Base-by-base conservation (phyloP, 2,888 invertebrate species). In the Ochropacha duplaris region DNA sequence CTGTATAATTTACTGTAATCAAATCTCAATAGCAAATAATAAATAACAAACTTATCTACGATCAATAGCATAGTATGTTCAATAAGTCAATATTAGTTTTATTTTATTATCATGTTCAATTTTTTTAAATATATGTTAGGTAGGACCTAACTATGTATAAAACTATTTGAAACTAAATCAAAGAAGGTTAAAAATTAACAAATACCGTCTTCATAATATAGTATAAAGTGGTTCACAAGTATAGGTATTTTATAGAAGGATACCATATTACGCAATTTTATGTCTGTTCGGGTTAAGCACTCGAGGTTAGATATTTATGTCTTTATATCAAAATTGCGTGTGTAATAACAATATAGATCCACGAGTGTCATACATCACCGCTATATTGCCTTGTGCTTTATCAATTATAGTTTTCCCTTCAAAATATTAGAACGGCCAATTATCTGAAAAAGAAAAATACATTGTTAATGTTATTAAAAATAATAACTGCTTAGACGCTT, bases 281-380 rank as follows among this genome's bases (percentile, higher is more conserved):
- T 77, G 77, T 77, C 72, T 71, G 71, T 69, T 68, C 68, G 64
- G 19, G 51, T 51, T 71, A 74, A 78, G 44, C 44, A 44, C 74
- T 67, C 69, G 67, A 71, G 71, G 74, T 62, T 67, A 62, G 68
- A 74, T 82, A 79, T 86, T 88, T 86, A 90, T 86, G 87, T 89
- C 88, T 91, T 83, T 86, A 90, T 90, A 90, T 81, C 82, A 62
- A 72, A 79, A 76, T 88, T 71, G 91, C 91, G 90, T 91, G 90
- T 73, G 76, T 74, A 77, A 71, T 60, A 68, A 74, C 84, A 82
- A 76, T 91, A 82, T 80, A 62, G 72, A 69, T 67, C 70, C 76
- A 75, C 78, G 79, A 83, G 79, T 79, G 67, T 75, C 78, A 74
- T 83, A 79, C 83, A 81, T 85, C 85, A 82, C 78, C 65, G 62